phyloP scores from a whole-genome alignment of 2,888 invertebrate genomes.

The Caenorhabditis macrosperma region DNA sequence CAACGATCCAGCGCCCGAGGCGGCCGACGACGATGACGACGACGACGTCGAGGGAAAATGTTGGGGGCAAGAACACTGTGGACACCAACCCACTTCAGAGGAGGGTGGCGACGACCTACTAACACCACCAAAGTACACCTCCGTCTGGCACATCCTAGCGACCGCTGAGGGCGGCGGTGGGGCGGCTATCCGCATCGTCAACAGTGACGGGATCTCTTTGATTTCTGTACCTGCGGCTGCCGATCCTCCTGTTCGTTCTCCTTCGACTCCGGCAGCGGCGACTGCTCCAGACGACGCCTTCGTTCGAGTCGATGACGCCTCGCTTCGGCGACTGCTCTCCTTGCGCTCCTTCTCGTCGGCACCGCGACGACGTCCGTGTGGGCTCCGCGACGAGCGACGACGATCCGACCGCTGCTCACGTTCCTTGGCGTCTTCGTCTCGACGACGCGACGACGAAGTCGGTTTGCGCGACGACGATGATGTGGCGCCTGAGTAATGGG shows the following conservation, averaged over 20 bases:
- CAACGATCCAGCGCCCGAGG: slow-evolving; percentile 36
- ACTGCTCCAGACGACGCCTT: too few relatives aligned
- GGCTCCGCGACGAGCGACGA: neutral
- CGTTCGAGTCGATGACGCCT: slow-evolving; percentile 6
- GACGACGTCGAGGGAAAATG: slow-evolving; percentile 24
- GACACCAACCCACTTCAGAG: too few relatives aligned
- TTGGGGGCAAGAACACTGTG: slow-evolving; percentile 40
- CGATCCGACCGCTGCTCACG: neutral
- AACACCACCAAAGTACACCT: too few relatives aligned
- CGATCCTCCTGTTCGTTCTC: neutral
- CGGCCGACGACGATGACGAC: slow-evolving; percentile 9
- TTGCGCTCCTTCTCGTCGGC: slow-evolving; percentile 9
- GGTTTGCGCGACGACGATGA: neutral
- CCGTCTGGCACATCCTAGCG: too few relatives aligned
- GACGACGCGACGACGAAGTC: slow-evolving; percentile 24
- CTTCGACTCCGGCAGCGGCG: too few relatives aligned
- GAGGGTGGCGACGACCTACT: too few relatives aligned
- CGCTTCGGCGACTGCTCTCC: neutral
- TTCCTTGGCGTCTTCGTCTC: slow-evolving; percentile 16
- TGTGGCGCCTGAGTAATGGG: neutral
- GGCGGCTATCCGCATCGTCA: slow-evolving; percentile 49
- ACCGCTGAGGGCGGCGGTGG: slow-evolving; percentile 13
- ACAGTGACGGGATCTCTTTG: slow-evolving; percentile 46
- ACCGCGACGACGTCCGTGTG: slow-evolving; percentile 6
- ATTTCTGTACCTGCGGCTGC: slow-evolving; percentile 49